Evolutionary conservation across 2,797 vertebrate species (phyloP), one percentile per base, ranked within the genome.

Genomic region (Mastacembelus armatus): DNA sequence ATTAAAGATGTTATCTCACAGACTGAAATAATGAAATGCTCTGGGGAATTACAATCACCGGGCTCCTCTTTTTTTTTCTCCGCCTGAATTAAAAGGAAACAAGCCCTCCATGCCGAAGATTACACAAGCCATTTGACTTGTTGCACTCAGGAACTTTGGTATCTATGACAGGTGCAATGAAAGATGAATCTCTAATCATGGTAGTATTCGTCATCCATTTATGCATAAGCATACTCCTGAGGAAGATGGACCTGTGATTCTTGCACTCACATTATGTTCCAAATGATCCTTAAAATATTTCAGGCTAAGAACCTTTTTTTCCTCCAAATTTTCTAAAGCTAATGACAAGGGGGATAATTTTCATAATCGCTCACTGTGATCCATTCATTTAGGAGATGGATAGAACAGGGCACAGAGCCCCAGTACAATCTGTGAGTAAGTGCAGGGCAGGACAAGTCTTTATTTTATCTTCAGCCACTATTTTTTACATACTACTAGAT

Each of bases 1-100:
- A 93, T 92, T 93, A 93, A 92, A 92, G 90, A 93, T 93, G 80
- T 74, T 93, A 93, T 93, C 92, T 21, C 66, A 69, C 50, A 9
- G 70, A 66, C 73, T 81, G 85, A 82, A 88, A 90, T 90, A 91
- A 91, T 90, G 85, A 91, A 92, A 89, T 87, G 85, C 87, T 91
- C 79, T 90, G 78, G 85, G 85, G 87, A 89, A 85, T 88, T 75
- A 76, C 74, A 85, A 85, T 90, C 77, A 73, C 32, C n/a, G 22
- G 48, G 59, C 80, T 67, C 50, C 80, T 78, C 74, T 80, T 58
- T 50, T 66, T 29, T 76, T 59, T 59, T 61, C 74, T 71, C 66
- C 1, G 32, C 61, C 55, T 82, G 85, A 88, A 84, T 89, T 81
- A 79, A 88, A 85, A 77, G 77, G 83, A 85, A 86, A 86, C 83